These are phyloP conservation scores for Melanotaenia maccullochi DNA, from an alignment of 2,797 vertebrate species.

Conservation along the genomic window DNA sequence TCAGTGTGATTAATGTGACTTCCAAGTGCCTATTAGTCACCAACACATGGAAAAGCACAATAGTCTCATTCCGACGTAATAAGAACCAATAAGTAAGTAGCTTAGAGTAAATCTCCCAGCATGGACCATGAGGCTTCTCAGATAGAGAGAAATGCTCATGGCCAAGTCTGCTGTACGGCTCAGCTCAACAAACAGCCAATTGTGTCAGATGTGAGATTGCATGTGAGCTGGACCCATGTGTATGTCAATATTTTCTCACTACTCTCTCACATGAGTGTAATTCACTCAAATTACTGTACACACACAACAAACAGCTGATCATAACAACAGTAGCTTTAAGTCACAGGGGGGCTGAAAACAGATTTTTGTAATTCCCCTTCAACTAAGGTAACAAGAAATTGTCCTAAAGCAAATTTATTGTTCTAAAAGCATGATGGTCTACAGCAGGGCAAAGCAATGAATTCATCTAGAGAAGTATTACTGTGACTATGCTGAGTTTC, in stretches of 20 bases:
- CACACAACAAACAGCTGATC: constrained; percentile 37
- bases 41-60: constrained; percentile 39
- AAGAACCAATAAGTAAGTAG: constrained; percentile 76
- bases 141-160: constrained; percentile 45
- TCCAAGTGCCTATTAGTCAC: background rate
- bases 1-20: background rate
- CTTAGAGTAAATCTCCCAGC: constrained; percentile 80
- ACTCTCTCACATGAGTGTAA: constrained; percentile 49
- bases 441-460: constrained; percentile 15
- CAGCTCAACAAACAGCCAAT: constrained; percentile 53
- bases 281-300: constrained; percentile 47
- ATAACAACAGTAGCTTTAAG: constrained; percentile 20
- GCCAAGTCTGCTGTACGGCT: constrained; percentile 38
- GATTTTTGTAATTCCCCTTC: constrained; percentile 25
- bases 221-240: constrained; percentile 40
- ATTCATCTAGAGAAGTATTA: constrained; percentile 18
- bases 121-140: constrained; percentile 57
- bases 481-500: constrained; percentile 12
- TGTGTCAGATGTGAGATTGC: constrained; percentile 48
- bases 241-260: constrained; percentile 50
- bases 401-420: constrained; percentile 2
- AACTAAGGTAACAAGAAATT: constrained; percentile 2
- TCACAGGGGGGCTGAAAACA: background rate
- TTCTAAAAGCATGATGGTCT: constrained; percentile 20
- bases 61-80: constrained; percentile 66